phyloP scores from a whole-genome alignment of 2,797 vertebrate species.

The Percopsis omiscomaycus region DNA sequence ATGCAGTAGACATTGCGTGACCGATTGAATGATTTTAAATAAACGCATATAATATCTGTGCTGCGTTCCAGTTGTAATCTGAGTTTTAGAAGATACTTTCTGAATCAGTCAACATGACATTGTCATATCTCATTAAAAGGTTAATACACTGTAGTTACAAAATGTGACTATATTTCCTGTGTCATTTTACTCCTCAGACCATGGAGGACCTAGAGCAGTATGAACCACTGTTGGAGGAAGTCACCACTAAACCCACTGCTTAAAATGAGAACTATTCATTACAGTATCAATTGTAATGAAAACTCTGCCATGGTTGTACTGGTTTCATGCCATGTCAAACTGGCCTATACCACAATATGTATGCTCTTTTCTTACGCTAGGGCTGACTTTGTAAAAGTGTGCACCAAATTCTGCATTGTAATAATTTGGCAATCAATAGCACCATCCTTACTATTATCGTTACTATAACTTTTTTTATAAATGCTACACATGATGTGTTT shows the following conservation, averaged over 20 bases:
- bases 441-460: not conserved
- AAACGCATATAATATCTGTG: too few relatives aligned
- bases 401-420: not conserved
- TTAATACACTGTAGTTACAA: not conserved
- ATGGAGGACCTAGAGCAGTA: slow-evolving; percentile 34
- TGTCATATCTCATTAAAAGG: slow-evolving; percentile 3
- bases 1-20: too few relatives aligned
- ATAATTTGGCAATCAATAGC: not conserved
- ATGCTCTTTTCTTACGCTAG: slow-evolving; percentile 3
- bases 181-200: slow-evolving; percentile 35
- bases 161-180: not conserved
- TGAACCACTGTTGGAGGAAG: slow-evolving; percentile 57
- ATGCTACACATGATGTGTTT: not conserved
- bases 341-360: not conserved
- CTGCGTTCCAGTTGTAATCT: too few relatives aligned
- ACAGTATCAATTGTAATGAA: not conserved
- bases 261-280: slow-evolving; percentile 6
- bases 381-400: not conserved
- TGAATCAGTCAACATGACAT: not conserved
- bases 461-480: not conserved
- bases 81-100: too few relatives aligned
- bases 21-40: too few relatives aligned
- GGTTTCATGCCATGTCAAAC: too few relatives aligned
- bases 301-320: not conserved
- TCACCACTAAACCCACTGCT: not conserved